A percentile compares a stretch with the other conserved stretches of the same genome.
Conservation (phyloP, 1,140 invertebrate species). For the Euwallacea similis region DNA sequence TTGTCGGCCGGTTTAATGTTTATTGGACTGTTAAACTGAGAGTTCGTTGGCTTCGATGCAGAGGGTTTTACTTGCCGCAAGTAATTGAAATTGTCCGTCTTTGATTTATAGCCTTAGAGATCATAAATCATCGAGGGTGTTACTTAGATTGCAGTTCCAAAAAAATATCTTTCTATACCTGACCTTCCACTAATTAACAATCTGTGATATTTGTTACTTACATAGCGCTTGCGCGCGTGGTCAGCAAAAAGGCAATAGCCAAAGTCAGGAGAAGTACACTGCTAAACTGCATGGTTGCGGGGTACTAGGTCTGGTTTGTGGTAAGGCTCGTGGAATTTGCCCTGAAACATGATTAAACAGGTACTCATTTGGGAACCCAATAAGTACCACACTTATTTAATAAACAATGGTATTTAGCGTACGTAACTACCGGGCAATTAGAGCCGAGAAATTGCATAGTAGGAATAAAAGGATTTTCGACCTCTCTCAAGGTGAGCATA, state of each 20-base stretch:
- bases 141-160: too few species aligned
- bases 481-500: too few species aligned
- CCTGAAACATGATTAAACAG: constrained; percentile 8
- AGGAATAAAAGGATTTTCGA: too few species aligned
- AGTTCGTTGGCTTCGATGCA: not conserved
- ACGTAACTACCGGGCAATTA: too few species aligned
- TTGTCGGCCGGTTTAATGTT: constrained; percentile 1
- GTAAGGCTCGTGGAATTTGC: constrained; percentile 24
- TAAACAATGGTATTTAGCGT: too few species aligned
- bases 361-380: not conserved
- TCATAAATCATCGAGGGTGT: too few species aligned
- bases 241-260: not conserved
- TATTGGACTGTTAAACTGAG: not conserved
- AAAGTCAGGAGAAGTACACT: not conserved
- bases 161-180: too few species aligned
- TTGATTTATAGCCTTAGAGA: not conserved
- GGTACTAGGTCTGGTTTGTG: constrained; percentile 9
- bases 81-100: not conserved
- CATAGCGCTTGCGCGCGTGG: constrained; percentile 1
- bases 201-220: constrained; percentile 5
- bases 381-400: not conserved
- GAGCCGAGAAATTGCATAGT: too few species aligned
- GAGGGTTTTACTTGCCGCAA: not conserved
- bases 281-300: constrained; percentile 12
- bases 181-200: too few species aligned